These are phyloP conservation scores for Cotesia typhae DNA, from an alignment of 1,140 invertebrate genomes.

Conservation along the genomic window DNA sequence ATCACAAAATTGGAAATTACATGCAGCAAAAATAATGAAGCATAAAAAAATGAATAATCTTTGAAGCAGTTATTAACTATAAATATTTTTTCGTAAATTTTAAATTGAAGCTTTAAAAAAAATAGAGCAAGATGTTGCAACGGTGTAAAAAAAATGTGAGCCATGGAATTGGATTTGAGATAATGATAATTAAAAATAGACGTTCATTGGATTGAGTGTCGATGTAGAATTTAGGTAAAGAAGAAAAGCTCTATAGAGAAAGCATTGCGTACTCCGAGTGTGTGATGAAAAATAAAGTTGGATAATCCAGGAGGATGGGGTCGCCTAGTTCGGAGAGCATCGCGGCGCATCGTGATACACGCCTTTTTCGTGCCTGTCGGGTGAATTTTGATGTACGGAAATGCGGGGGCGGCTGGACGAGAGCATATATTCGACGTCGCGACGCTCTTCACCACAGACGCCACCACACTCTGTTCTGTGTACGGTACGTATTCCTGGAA, in stretches of 20 bases:
- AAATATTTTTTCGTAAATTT: too few species aligned
- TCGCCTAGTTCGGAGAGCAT: constrained; percentile 59
- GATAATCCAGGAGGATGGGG: constrained; percentile 37
- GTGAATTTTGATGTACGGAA: constrained; percentile 58
- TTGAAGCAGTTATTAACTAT: too few species aligned
- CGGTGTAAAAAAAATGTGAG: too few species aligned
- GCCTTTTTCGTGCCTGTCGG: constrained; percentile 67
- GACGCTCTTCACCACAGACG: constrained; percentile 63
- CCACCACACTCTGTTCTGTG: constrained; percentile 66
- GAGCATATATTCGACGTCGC: constrained; percentile 66
- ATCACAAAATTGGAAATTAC: too few species aligned
- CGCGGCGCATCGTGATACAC: constrained; percentile 60
- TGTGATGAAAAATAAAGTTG: constrained; percentile 35
- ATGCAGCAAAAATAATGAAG: too few species aligned
- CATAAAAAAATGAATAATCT: too few species aligned
- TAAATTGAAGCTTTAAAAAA: too few species aligned
- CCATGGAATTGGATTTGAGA: background rate
- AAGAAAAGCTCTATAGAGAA: constrained; percentile 20
- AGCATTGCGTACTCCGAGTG: constrained; percentile 16
- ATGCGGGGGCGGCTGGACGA: constrained; percentile 64
- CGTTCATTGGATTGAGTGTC: background rate
- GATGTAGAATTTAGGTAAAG: background rate
- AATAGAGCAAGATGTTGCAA: too few species aligned
- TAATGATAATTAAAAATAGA: constrained; percentile 2
- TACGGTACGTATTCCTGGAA: constrained; percentile 60